phyloP scores from a whole-genome alignment of 2,113 vertebrate genomes.

The Neodontobutis hainanensis region DNA sequence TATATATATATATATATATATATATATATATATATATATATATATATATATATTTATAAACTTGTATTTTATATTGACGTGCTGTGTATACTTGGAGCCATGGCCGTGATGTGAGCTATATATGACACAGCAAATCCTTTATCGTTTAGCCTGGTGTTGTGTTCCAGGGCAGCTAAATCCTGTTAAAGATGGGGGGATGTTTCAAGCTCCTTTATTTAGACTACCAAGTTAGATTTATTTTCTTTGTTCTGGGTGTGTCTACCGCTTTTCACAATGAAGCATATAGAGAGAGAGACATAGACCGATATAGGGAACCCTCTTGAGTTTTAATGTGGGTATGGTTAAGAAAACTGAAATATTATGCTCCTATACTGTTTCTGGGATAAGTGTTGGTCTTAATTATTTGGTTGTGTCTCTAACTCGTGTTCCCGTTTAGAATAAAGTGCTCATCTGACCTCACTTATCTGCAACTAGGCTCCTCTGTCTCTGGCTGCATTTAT shows the following conservation, averaged over 20 bases:
- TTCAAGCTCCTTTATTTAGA: constrained; percentile 65
- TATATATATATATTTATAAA: no score
- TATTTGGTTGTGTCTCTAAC: not conserved
- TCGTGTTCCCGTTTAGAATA: constrained; percentile 2
- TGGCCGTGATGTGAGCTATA: constrained; percentile 52
- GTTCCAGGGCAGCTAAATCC: constrained; percentile 63
- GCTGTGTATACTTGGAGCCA: constrained; percentile 20
- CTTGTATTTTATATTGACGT: constrained; percentile 18
- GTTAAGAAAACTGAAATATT: no score
- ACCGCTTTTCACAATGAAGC: not conserved
- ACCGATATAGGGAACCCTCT: no score
- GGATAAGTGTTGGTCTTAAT: constrained; percentile 4
- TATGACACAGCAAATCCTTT: constrained; percentile 60
- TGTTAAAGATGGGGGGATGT: constrained; percentile 48
- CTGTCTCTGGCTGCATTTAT: constrained; percentile 59
- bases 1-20: no score
- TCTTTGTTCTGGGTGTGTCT: constrained; percentile 17
- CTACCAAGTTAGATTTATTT: constrained; percentile 28
- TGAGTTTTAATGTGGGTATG: no score
- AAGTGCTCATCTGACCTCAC: constrained; percentile 55
- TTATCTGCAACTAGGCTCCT: constrained; percentile 56
- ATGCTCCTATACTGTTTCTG: not conserved
- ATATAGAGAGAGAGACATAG: not conserved
- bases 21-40: no score
- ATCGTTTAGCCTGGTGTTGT: constrained; percentile 66